Evolutionary conservation across 2,888 invertebrate genomes (phyloP).

Genomic region (Myathropa florea): DNA sequence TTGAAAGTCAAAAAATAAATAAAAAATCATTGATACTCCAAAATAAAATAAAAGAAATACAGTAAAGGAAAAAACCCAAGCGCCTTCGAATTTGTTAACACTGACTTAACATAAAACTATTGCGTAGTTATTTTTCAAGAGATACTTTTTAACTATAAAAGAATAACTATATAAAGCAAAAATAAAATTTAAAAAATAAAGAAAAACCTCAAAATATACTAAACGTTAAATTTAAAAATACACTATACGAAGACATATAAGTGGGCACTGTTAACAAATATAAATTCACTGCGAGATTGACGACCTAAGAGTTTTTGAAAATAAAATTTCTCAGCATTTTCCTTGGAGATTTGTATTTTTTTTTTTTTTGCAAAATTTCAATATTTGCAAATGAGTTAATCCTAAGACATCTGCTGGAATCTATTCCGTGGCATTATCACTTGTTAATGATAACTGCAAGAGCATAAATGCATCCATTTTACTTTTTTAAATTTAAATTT

Average conservation of each 20-base stretch:
- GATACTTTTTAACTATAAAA: not conserved
- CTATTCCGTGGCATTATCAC: conserved; percentile 51
- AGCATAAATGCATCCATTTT: not conserved
- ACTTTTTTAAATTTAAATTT: not conserved
- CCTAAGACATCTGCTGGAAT: not conserved
- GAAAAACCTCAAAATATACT: conserved; percentile 8
- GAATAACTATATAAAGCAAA: conserved; percentile 9
- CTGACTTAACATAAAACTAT: not conserved
- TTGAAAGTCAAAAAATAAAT: not conserved
- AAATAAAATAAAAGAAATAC: not conserved
- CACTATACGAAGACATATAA: not conserved
- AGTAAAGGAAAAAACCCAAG: conserved; percentile 52
- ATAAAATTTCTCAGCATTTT: too few relatives aligned
- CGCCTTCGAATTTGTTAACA: conserved; percentile 64
- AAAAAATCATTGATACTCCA: not conserved
- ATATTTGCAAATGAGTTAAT: not conserved
- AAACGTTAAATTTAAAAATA: conserved; percentile 23
- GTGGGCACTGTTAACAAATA: conserved; percentile 53
- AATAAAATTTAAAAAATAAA: conserved; percentile 39
- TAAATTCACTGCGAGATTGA: not conserved
- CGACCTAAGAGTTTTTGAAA: too few relatives aligned
- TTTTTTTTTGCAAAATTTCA: conserved; percentile 2
- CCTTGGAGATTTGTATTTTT: conserved; percentile 11
- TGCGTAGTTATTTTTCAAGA: conserved; percentile 16
- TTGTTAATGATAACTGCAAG: conserved; percentile 42